Evolutionary conservation across 2,888 invertebrate genomes (phyloP).

Genomic region (Parapristionchus giblindavisi): DNA sequence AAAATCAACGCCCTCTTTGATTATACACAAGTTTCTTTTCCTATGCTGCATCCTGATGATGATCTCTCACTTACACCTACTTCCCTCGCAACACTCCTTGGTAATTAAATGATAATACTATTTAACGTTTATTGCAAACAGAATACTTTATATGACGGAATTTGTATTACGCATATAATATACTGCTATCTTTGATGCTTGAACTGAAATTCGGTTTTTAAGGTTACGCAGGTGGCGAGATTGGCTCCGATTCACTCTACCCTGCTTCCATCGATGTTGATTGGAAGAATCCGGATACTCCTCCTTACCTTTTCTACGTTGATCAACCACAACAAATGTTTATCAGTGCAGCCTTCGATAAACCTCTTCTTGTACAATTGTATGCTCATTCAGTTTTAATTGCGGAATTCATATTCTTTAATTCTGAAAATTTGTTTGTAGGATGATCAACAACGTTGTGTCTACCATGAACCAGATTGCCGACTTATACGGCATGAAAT

Average conservation of each 20-base stretch:
- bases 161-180: background rate
- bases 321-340: slow-evolving; percentile 17
- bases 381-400: too few species aligned
- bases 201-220: too few species aligned
- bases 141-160: too few species aligned
- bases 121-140: too few species aligned
- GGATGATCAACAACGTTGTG: background rate
- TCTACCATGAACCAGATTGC: background rate
- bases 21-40: background rate
- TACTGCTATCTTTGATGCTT: background rate
- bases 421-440: background rate
- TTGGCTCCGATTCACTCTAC: slow-evolving; percentile 47
- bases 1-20: too few species aligned
- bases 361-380: too few species aligned
- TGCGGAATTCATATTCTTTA: background rate
- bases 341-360: background rate
- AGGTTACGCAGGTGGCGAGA: slow-evolving; percentile 40
- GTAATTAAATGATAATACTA: too few species aligned
- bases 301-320: background rate
- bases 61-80: background rate
- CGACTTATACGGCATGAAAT: background rate
- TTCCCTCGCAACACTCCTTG: background rate
- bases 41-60: background rate
- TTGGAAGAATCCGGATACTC: slow-evolving; percentile 44
- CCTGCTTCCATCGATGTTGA: slow-evolving; percentile 53